Evolutionary conservation across 1,140 invertebrate species (phyloP).

Genomic region (Orchesella cincta): DNA sequence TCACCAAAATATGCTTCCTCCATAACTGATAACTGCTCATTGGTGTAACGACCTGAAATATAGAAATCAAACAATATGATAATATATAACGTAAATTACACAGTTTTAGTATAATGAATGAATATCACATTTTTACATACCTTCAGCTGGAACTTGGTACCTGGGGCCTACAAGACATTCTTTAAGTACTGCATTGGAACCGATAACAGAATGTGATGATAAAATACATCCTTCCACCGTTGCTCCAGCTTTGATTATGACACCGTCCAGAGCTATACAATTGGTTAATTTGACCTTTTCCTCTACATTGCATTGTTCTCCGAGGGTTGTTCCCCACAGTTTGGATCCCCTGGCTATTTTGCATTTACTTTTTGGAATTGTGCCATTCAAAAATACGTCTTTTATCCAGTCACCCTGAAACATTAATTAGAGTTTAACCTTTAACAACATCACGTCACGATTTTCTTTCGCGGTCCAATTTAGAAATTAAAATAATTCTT

Average conservation of each 20-base stretch:
- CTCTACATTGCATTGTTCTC: slow-evolving; percentile 58
- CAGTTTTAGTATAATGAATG: not conserved
- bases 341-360: slow-evolving; percentile 32
- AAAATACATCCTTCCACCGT: slow-evolving; percentile 45
- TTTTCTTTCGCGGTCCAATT: not conserved
- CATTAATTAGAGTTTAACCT: not conserved
- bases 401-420: slow-evolving; percentile 46
- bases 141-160: slow-evolving; percentile 34
- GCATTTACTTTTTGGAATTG: slow-evolving; percentile 10
- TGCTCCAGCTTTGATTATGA: slow-evolving; percentile 56
- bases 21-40: slow-evolving; percentile 44
- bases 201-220: slow-evolving; percentile 36
- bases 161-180: slow-evolving; percentile 48
- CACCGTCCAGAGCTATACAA: slow-evolving; percentile 60
- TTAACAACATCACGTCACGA: not conserved
- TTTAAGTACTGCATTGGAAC: slow-evolving; percentile 39
- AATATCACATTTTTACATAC: not conserved
- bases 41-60: slow-evolving; percentile 38
- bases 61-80: not conserved
- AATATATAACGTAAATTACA: slow-evolving; percentile 20
- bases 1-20: slow-evolving; percentile 45
- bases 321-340: slow-evolving; percentile 55
- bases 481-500: not conserved
- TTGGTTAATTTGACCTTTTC: slow-evolving; percentile 59
- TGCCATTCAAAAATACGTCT: slow-evolving; percentile 27